Percentiles rank a stretch among this genome's conserved stretches.
phyloP scores from a whole-genome alignment of 2,797 vertebrate genomes.

The Rhyacichthys aspro region DNA sequence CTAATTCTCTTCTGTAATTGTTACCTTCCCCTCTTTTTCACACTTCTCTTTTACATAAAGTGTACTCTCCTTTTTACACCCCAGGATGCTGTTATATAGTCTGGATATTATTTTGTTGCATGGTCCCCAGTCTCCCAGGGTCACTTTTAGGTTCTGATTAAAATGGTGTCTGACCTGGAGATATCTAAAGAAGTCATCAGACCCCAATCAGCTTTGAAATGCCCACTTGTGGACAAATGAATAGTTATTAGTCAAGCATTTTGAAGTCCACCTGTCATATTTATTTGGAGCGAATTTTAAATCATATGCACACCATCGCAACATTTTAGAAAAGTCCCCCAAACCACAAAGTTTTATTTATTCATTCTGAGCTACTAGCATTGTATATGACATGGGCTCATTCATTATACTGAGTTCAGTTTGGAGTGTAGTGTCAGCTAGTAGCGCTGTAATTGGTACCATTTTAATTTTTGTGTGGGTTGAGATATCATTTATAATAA shows the following conservation, averaged over 20 bases:
- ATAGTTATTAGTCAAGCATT: too few relatives aligned
- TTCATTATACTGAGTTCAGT: neutral
- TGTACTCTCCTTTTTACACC: neutral
- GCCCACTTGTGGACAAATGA: neutral
- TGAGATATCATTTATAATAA: too few relatives aligned
- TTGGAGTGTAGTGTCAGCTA: neutral
- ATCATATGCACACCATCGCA: too few relatives aligned
- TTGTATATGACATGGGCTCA: neutral
- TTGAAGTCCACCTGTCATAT: too few relatives aligned
- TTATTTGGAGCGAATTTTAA: too few relatives aligned
- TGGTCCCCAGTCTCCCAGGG: neutral
- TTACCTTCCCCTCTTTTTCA: neutral
- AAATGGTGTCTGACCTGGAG: neutral
- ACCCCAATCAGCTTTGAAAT: neutral
- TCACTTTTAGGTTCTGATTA: neutral
- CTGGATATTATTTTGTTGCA: neutral
- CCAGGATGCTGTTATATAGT: neutral
- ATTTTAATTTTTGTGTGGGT: too few relatives aligned
- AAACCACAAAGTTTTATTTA: neutral
- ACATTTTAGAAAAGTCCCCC: too few relatives aligned
- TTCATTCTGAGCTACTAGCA: neutral
- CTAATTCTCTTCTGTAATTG: too few relatives aligned
- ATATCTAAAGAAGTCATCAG: slow-evolving; percentile 1
- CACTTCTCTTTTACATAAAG: neutral
- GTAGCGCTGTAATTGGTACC: neutral